Base-by-base conservation (phyloP, 2,113 vertebrate species). In the Mugil cephalus region DNA sequence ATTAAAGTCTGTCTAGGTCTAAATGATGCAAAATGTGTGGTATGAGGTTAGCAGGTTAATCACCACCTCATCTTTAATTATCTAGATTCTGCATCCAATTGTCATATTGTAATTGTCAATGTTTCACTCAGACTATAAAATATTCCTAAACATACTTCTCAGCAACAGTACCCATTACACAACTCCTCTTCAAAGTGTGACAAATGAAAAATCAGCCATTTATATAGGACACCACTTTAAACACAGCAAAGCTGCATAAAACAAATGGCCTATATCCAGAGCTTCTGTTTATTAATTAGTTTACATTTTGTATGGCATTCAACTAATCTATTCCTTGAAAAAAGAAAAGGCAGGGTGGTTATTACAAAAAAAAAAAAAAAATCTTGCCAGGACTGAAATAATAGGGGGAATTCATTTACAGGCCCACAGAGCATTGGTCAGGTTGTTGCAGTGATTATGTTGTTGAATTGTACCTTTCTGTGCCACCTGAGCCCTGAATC, bases 381-480 rank as follows among this genome's bases (percentile, higher is more conserved):
- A 60, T 80, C 56, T 87, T 86, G 87, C 83, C 87, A 86, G 82
- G 45, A 88, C 85, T 83, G 79, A 90, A 88, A 91, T 83, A 81
- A 90, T 72, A 56, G 77, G 18, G 36, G 45, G 84, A 91, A 88
- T 87, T 83, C 21, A 84, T 88, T 90, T 86, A 80, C 68, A 82
- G 74, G 67, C 65, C 73, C 55, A 51, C 35, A 42, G 80, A 90
- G 69, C 68, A 69, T 74, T 68, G 79, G 73, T 88, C 74, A 81
- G 86, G 81, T 79, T 83, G 81, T 71, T 76, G 77, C 42, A 10
- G 63, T 88, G 90, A 92, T 93, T 93, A 82, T 89, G 85, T 85
- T 60, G 72, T 86, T 74, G 83, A 89, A 91, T 83, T 80, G 77
- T 54, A 80, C 74, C 77, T 83, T 68, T 80, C 62, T 74, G 58